A percentile compares a stretch with the other conserved stretches of the same genome.
phyloP scores from a whole-genome alignment of 2,113 vertebrate species.

The Piprites chloris region DNA sequence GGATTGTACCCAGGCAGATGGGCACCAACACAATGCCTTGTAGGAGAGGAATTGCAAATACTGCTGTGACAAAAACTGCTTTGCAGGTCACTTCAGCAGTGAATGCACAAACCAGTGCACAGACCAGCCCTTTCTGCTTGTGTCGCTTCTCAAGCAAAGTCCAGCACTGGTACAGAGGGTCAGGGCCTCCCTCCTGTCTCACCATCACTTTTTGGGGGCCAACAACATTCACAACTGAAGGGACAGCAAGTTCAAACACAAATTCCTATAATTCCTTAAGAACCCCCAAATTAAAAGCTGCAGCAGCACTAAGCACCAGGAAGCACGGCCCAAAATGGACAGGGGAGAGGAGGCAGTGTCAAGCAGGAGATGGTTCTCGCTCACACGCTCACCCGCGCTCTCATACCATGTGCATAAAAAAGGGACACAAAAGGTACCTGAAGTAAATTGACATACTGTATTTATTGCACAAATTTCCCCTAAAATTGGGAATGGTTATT shows the following conservation, averaged over 20 bases:
- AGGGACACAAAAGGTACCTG: background rate
- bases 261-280: background rate
- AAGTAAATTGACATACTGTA: slow-evolving; percentile 76
- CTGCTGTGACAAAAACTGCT: background rate
- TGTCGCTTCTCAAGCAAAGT: background rate
- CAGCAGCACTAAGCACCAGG: background rate
- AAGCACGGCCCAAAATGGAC: background rate
- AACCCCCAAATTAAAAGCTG: background rate
- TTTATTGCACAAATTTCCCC: slow-evolving; percentile 99
- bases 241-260: background rate
- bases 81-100: background rate
- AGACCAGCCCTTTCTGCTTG: background rate
- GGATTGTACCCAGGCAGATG: background rate
- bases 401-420: background rate
- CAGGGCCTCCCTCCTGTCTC: background rate
- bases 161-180: accelerated
- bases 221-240: accelerated
- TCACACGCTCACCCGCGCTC: accelerated
- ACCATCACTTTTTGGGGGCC: background rate
- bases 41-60: background rate
- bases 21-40: background rate
- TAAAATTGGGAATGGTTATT: slow-evolving; percentile 94
- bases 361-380: accelerated
- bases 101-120: accelerated
- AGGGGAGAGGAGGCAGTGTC: background rate